phyloP scores from a whole-genome alignment of 2,888 invertebrate species.

The Drosophila anomalata region DNA sequence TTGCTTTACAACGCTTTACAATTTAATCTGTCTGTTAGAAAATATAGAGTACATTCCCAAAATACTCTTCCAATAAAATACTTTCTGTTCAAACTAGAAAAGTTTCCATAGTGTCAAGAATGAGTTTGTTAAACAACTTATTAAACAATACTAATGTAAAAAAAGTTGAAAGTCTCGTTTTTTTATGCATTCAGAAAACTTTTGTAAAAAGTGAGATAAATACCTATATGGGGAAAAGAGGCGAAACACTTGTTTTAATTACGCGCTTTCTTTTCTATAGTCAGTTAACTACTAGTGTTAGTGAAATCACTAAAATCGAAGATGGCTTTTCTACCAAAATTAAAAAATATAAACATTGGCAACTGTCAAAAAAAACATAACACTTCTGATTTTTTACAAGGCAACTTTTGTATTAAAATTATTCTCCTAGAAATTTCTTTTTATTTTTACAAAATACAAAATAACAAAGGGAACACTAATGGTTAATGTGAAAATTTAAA shows the following conservation, averaged over 20 bases:
- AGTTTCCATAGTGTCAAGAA: too few species aligned
- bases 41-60: background rate
- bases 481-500: constrained; percentile 2
- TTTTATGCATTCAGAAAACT: too few species aligned
- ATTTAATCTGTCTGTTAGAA: too few species aligned
- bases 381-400: background rate
- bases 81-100: too few species aligned
- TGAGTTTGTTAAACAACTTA: too few species aligned
- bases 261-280: background rate
- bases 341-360: background rate
- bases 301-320: too few species aligned
- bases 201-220: too few species aligned
- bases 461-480: constrained; percentile 1
- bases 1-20: too few species aligned
- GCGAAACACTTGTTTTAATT: background rate
- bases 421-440: background rate
- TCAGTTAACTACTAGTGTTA: too few species aligned
- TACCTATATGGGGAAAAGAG: background rate
- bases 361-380: background rate
- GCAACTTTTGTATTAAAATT: background rate
- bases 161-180: background rate
- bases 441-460: background rate
- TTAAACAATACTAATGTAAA: background rate
- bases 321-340: background rate
- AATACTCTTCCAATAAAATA: background rate